Conservation (phyloP, 2,888 invertebrate genomes). For the Drosophila subsilvestris region DNA sequence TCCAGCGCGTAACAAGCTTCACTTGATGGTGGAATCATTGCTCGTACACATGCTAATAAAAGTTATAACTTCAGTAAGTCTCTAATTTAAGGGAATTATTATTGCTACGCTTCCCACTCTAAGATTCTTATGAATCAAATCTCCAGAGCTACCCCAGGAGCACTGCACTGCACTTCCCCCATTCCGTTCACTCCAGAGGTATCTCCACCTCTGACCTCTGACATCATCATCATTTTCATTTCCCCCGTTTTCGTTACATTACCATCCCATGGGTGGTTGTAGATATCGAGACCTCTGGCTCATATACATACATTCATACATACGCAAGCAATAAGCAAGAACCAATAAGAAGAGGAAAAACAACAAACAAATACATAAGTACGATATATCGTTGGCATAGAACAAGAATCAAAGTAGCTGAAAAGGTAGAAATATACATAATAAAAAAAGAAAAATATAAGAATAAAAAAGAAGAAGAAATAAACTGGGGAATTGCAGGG, state of each 20-base stretch:
- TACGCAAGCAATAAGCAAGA: constrained; percentile 9
- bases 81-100: neutral
- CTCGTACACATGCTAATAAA: neutral
- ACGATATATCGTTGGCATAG: constrained; percentile 18
- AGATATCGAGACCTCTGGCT: neutral
- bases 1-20: neutral
- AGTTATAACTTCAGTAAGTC: neutral
- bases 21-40: neutral
- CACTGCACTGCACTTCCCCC: neutral
- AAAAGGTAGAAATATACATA: constrained; percentile 54
- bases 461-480: constrained; percentile 1
- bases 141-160: neutral
- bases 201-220: neutral
- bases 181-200: neutral
- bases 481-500: constrained; percentile 33
- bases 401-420: constrained; percentile 52
- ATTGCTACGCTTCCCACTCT: neutral
- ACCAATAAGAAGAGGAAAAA: constrained; percentile 2
- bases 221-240: constrained; percentile 24
- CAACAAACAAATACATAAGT: constrained; percentile 25
- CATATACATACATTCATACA: neutral
- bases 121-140: neutral
- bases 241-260: constrained; percentile 5
- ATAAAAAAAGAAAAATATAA: neutral
- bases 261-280: constrained; percentile 1